Base-by-base conservation (phyloP, 2,797 vertebrate genomes). In the Hirundo rustica region DNA sequence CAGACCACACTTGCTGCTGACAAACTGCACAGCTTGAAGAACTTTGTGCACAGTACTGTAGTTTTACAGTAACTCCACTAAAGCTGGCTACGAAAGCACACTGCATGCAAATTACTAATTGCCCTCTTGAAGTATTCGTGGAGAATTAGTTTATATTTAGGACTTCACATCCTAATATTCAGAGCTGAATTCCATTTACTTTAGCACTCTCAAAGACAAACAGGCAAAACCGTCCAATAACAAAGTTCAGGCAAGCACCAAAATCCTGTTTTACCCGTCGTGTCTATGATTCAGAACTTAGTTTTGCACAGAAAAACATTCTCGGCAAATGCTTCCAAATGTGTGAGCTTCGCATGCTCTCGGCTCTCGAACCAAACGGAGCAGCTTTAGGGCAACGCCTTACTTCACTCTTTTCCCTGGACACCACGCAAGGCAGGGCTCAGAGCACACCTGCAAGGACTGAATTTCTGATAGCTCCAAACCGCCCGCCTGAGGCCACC, bases 401-500 rank as follows among this genome's bases (percentile, higher is more conserved):
- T 5, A 23, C 36, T 1, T 4, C 21, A 29, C 61, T n/a, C 19
- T 18, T 15, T 2, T 5, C 26, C 3, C 20, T 9, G 8, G 4
- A 15, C 60, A 16, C 2, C 2, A 2, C 4, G 1, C 29, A 7
- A 34, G 51, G 32, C 5, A 4, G 16, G 13, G 4, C 22, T 15
- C 8, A 1, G 53, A 62, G 29, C 47, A 23, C 13, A 4, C 2
- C 1, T 3, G 34, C 50, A 42, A 19, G 18, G 13, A 26, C 34
- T 7, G 21, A 14, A 27, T 7, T 62, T 30, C 20, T 6, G 12
- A 2, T 0, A 29, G 64, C 18, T 19, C 10, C 44, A 15, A 5
- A 5, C 0, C 1, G 11, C 30, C 32, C 25, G 2, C 16, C 5
- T 0, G 12, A 42, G 15, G 36, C 57, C 5, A 0, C 2, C 34